Base-by-base conservation (phyloP, 2,888 invertebrate species). In the Lacanobia oleracea region DNA sequence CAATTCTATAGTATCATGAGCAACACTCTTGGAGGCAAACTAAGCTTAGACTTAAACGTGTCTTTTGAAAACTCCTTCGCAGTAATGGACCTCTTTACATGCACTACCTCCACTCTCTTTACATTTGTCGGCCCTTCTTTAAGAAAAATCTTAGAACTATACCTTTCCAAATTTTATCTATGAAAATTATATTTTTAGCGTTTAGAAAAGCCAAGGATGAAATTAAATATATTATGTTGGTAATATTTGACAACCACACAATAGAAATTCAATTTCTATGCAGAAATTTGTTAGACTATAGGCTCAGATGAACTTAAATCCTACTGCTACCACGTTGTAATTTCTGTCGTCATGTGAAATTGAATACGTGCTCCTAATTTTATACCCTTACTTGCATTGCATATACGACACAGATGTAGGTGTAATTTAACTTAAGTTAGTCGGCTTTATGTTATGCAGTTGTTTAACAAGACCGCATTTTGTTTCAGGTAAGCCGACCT, bases 401-500 rank as follows among this genome's bases (percentile, higher is more conserved):
- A 45, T 43, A 14, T 66, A 67, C 21, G 37, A 43, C 9, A 64
- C 16, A 71, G 45, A 43, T 51, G 33, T 45, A 56, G 12, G 56
- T 77, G 10, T 71, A 72, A 59, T 74, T 71, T 57, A 45, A 62
- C 40, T 54, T 56, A 12, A 61, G 69, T 72, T 23, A 45, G 51
- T 68, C 56, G 16, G 21, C 51, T 63, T 57, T 69, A 71, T 71
- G 54, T 57, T 69, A 71, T 71, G 54, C 75, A 57, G 57, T 72
- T 77, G 67, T 62, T 79, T 81, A 77, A 87, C 75, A 45, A 77
- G 68, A 60, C 16, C 21, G 50, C 65, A 72, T 69, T 77, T 87
- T 93, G 90, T 94, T 94, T 57, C 94, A 95, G 95, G 95, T 95
- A 95, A 95, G 95, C 91, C 93, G 89, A 81, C 85, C 71, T 89